A percentile compares a stretch with the other conserved stretches of the same genome.
Conservation (phyloP, 2,888 invertebrate genomes). For the Harpagoxenus sublaevis region DNA sequence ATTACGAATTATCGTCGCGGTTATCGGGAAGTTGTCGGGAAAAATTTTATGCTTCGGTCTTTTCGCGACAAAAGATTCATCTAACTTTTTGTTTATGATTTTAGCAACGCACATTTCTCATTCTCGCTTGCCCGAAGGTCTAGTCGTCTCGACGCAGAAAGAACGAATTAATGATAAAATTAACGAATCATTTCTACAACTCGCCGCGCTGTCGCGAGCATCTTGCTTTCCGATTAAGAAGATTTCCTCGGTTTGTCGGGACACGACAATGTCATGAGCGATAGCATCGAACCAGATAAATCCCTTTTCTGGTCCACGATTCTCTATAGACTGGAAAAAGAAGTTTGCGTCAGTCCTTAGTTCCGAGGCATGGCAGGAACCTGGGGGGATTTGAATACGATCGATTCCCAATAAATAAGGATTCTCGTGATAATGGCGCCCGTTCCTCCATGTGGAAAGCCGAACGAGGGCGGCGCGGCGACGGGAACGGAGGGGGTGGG, state of each 20-base stretch:
- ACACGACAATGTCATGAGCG: slow-evolving; percentile 33
- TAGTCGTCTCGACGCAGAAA: neutral
- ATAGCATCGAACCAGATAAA: slow-evolving; percentile 62
- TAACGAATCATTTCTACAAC: neutral
- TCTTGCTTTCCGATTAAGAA: slow-evolving; percentile 12
- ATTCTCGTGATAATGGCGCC: slow-evolving; percentile 81
- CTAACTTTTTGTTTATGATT: neutral
- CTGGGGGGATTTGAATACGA: slow-evolving; percentile 81
- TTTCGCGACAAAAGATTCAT: neutral
- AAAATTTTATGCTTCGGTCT: slow-evolving; percentile 4
- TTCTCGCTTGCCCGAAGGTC: neutral
- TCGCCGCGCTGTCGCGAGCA: no score
- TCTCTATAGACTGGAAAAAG: slow-evolving; percentile 63
- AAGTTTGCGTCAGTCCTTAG: slow-evolving; percentile 62
- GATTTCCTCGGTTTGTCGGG: slow-evolving; percentile 18
- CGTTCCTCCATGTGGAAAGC: slow-evolving; percentile 71
- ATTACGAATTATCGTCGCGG: slow-evolving; percentile 24
- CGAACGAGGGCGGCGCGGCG: slow-evolving; percentile 64
- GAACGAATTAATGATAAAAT: neutral
- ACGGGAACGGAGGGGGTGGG: slow-evolving; percentile 63
- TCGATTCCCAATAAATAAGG: slow-evolving; percentile 84
- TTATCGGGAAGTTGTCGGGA: neutral
- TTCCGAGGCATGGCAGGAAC: slow-evolving; percentile 47
- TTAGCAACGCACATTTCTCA: neutral
- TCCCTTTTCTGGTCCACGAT: slow-evolving; percentile 65